Percentiles rank a stretch among this genome's conserved stretches.
Evolutionary conservation across 2,888 invertebrate genomes (phyloP).

Genomic region (Clitarchus hookeri): DNA sequence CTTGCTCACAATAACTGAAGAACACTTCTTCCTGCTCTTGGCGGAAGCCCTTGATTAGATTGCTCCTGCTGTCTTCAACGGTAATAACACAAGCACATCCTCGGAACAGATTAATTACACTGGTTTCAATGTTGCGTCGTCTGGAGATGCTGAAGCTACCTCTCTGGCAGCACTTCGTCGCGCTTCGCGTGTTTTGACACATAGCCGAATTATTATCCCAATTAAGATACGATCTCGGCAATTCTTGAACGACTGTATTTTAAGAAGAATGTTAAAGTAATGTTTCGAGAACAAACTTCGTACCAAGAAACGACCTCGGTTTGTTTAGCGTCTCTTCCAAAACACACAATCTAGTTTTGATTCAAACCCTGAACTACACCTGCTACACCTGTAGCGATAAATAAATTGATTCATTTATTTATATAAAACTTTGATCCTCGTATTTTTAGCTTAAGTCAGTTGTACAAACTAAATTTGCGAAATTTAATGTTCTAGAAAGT

Average conservation of each 20-base stretch:
- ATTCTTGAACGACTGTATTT: neutral
- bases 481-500: no score
- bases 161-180: neutral
- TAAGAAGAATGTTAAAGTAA: neutral
- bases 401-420: no score
- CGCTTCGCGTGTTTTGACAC: neutral
- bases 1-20: slow-evolving; percentile 9
- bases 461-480: no score
- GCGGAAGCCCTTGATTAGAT: neutral
- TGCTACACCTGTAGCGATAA: no score
- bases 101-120: neutral
- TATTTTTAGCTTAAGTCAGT: no score
- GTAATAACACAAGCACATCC: neutral
- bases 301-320: no score
- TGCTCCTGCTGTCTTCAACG: slow-evolving; percentile 1
- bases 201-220: neutral
- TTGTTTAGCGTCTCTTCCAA: no score
- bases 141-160: neutral
- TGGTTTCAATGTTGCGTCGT: neutral
- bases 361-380: no score
- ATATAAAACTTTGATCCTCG: no score
- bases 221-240: neutral
- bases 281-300: no score
- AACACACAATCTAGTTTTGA: no score
- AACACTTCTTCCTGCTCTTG: neutral